Evolutionary conservation across 2,888 invertebrate genomes (phyloP), one percentile per base, ranked within the genome.

Genomic region (Ceratothoa steindachneri): DNA sequence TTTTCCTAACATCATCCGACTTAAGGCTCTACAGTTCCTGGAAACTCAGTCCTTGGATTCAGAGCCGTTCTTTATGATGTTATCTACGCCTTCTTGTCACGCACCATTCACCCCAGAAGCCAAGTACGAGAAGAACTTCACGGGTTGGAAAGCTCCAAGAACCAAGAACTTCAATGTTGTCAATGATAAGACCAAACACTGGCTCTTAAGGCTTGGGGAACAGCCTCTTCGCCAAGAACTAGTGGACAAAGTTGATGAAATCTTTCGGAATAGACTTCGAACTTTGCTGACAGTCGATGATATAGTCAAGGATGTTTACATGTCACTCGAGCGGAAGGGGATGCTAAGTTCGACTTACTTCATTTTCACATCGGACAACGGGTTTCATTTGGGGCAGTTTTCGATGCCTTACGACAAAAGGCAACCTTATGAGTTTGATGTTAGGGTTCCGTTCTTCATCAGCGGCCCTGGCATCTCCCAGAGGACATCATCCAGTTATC

Each of bases 301-400:
- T 81, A 86, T 95, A 87, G 89, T 95, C 0, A 87, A 87, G 0
- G 86, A 86, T 68, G 84, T 95, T 0, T 83, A 92, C 1, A 81
- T 85, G 0, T 84, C 87, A 0, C 83, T 95, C 28, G 85, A 88
- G 31, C 82, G 83, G 0, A 84, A 85, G 0, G 83, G 86, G 0
- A 76, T 90, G 0, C 82, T 93, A 3, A 86, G 91, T 0, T 87
- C 92, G 81, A 95, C 95, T 0, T 94, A 91, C 81, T 83, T 95
- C 0, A 88, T 95, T 69, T 93, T 89, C 82, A 91, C 93, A 0
- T 95, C 95, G 0, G 95, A 96, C 83, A 93, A 95, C 85, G 95
- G 95, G 27, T 96, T 90, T 84, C 95, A 96, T 85, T 86, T 95
- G 81, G 93, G 93, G 2, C 95, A 95, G 85, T 95, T 93, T 85